Conservation (phyloP, 2,797 vertebrate genomes). For the Sardinella longiceps region DNA sequence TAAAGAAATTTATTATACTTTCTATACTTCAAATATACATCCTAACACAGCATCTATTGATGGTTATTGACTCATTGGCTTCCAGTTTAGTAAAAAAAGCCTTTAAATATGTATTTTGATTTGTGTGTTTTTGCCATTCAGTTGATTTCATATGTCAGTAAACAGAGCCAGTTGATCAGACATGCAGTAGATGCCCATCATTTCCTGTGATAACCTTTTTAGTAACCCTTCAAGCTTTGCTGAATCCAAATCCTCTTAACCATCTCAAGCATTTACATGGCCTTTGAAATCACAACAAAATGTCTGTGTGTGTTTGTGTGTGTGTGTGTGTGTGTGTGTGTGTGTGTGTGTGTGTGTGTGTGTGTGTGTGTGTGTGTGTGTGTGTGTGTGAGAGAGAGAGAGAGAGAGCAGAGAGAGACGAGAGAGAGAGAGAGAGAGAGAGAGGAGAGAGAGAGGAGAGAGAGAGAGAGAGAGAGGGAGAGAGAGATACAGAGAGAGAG, state of each 20-base stretch:
- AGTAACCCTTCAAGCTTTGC: conserved; percentile 38
- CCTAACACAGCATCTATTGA: background rate
- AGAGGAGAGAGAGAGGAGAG: too few relatives aligned
- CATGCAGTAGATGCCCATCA: background rate
- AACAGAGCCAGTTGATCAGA: conserved; percentile 2
- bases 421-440: too few relatives aligned
- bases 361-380: background rate
- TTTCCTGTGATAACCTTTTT: conserved; percentile 23
- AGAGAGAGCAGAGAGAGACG: too few relatives aligned
- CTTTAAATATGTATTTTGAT: background rate
- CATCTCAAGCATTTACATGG: conserved; percentile 31
- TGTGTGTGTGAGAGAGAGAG: too few relatives aligned
- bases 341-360: background rate
- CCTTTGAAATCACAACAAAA: background rate
- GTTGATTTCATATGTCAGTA: background rate
- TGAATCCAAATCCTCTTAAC: conserved; percentile 39
- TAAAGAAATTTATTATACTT: too few relatives aligned
- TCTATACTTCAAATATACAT: background rate
- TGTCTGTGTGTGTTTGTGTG: background rate
- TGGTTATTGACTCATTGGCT: background rate
- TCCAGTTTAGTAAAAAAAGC: background rate
- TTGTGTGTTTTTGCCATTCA: background rate
- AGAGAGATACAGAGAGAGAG: too few relatives aligned
- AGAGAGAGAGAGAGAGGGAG: too few relatives aligned
- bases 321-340: conserved; percentile 2